Base-by-base conservation (phyloP, 2,113 vertebrate genomes). In the Pluvialis apricaria region DNA sequence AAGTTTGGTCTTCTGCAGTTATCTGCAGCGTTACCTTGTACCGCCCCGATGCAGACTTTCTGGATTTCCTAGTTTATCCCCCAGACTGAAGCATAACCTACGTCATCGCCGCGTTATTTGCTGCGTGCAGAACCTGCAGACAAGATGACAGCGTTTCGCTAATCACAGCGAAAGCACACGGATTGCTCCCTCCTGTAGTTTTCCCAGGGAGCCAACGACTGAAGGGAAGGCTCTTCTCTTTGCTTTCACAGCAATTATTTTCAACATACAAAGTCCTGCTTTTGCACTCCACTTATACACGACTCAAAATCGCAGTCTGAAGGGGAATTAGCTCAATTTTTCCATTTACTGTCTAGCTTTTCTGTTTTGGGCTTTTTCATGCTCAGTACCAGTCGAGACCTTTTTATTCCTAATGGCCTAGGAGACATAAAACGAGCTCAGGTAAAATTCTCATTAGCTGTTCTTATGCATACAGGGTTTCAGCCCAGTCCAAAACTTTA, bases 121-220 rank as follows among this genome's bases (percentile, higher is more conserved):
- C 80, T 8, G 18, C 1, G 31, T 14, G 38, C 32, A 54, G 47
- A 69, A 52, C 31, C 34, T 40, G 75, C 34, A 16, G 47, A 42
- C 44, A 10, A 71, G 61, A 55, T 4, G 26, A 34, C 13, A 57
- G 76, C 1, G 0, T 62, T 58, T 42, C 0, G 0, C 75, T 52
- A 2, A 2, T 71, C 54, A 16, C 0, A 1, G 44, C 0, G 2
- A 49, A 65, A 86, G 44, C 18, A 6, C 10, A 15, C 0, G 0
- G 38, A 60, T 15, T 71, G 38, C 76, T 92, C 81, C 34, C 51
- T 86, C 66, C 66, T 13, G 26, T 6, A 64, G 42, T 66, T 92
- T 79, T 65, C 72, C 57, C 44, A 90, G 40, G 54, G 32, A 71
- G 18, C 36, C 51, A 77, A 82, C 2, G 4, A 47, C 0, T 12